Evolutionary conservation across 35 echinoderm and acorn worm species (phyloP), one percentile per base, ranked within the genome.

Genomic region (Amphiura filiformis): DNA sequence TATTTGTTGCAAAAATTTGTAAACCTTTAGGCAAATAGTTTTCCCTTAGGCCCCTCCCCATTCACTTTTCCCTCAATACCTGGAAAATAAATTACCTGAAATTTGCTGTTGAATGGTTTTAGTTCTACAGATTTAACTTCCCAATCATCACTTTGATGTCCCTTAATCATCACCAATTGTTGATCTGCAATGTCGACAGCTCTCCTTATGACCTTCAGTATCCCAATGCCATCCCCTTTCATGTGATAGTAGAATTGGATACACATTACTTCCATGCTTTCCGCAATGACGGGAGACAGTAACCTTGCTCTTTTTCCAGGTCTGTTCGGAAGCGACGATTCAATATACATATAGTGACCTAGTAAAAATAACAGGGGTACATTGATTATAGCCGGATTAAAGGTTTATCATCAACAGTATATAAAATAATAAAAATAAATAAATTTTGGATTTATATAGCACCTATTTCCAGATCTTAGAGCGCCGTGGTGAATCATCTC

Each of bases 281-380:
- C 41, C 49, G 78, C 56, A 39, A 91, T 82, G 0, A 85, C 39
- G 0, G 89, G 89, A 35, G 89, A 84, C 14, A 78, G 13, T 0
- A 84, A n/a, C 23, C 82, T 39, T 0, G 89, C 89, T 70, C 4
- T 30, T 23, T 70, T 3, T 34, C 76, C 38, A 20, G 76, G 76
- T 33, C 64, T 70, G 32, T 70, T 65, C 11, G 56, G 64, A 23
- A 61, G 39, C 1, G 32, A 34, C 9, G 39, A 31, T 28, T 84
- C 40, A 14, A 85, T 35, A 37, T 78, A 40, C 81, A 91, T 33
- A 78, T 82, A 91, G 37, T 91, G 76, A 56, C 89, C 89, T 91
- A n/a, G n/a, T 22, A 86, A 70, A 70, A 47, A 47, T 47, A 47
- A 47, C 17, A 47, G n/a, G n/a, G n/a, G n/a, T n/a, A n/a, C n/a